phyloP scores from a whole-genome alignment of 2,888 invertebrate species.

The Drosophila lutescens region DNA sequence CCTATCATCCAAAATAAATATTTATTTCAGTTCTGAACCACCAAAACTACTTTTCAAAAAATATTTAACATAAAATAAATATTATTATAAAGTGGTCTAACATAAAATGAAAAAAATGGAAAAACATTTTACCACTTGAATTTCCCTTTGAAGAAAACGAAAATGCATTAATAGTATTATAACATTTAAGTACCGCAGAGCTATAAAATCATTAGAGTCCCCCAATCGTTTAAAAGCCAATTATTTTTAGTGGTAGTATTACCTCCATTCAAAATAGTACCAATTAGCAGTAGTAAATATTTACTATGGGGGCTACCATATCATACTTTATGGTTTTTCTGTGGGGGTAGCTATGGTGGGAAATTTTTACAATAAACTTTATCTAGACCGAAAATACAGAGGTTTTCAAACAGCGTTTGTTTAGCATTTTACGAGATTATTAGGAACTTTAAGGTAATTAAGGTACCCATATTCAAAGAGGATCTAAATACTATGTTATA shows the following conservation, averaged over 20 bases:
- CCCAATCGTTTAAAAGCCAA: neutral
- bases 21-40: too few relatives aligned
- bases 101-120: too few relatives aligned
- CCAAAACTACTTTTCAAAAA: too few relatives aligned
- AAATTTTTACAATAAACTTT: constrained; percentile 8
- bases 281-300: constrained; percentile 4
- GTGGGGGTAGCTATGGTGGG: constrained; percentile 1
- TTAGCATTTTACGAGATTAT: neutral
- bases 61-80: too few relatives aligned
- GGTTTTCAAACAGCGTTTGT: neutral
- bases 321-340: neutral
- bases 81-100: too few relatives aligned
- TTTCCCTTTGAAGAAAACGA: neutral
- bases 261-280: neutral
- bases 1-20: too few relatives aligned
- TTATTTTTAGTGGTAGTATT: neutral
- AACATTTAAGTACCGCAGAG: neutral
- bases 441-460: too few relatives aligned
- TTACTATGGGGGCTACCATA: constrained; percentile 1
- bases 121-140: too few relatives aligned
- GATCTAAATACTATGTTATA: neutral
- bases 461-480: neutral
- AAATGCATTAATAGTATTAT: neutral
- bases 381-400: constrained; percentile 3
- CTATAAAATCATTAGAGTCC: neutral